Evolutionary conservation across 2,888 invertebrate species (phyloP).

Genomic region (Amblyteles armatorius): DNA sequence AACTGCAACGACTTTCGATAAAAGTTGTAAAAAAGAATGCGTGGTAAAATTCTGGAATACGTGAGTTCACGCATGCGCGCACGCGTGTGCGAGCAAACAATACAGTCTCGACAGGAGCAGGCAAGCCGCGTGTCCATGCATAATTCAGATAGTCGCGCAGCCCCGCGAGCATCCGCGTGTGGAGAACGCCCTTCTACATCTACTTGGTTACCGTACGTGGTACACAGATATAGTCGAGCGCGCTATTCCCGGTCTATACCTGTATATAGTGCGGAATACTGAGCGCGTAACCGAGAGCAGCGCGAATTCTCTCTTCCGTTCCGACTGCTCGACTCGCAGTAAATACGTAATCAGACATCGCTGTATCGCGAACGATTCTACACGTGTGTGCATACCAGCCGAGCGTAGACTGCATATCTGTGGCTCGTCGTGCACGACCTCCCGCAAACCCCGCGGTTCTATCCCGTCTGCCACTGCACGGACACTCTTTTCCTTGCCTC

Average conservation of each 20-base stretch:
- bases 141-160: conserved; percentile 84
- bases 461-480: conserved; percentile 67
- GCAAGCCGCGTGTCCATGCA: conserved; percentile 84
- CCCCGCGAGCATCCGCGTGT: conserved; percentile 72
- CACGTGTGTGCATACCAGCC: conserved; percentile 23
- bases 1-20: neutral
- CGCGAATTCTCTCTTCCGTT: conserved; percentile 83
- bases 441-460: conserved; percentile 57
- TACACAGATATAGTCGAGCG: neutral
- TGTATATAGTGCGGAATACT: conserved; percentile 34
- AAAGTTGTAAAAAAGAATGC: neutral
- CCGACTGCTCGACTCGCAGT: conserved; percentile 79
- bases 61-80: conserved; percentile 70
- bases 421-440: conserved; percentile 58
- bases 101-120: conserved; percentile 80
- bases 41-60: conserved; percentile 10
- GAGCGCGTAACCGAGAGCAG: conserved; percentile 77
- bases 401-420: conserved; percentile 37
- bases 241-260: neutral
- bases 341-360: conserved; percentile 84
- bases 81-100: conserved; percentile 80
- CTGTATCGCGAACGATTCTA: conserved; percentile 73
- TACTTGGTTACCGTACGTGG: conserved; percentile 19
- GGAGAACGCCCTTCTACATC: conserved; percentile 63
- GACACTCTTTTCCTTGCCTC: conserved; percentile 59